Evolutionary conservation across 2,797 vertebrate species (phyloP), one percentile per base, ranked within the genome.

Genomic region (Sphaeramia orbicularis): DNA sequence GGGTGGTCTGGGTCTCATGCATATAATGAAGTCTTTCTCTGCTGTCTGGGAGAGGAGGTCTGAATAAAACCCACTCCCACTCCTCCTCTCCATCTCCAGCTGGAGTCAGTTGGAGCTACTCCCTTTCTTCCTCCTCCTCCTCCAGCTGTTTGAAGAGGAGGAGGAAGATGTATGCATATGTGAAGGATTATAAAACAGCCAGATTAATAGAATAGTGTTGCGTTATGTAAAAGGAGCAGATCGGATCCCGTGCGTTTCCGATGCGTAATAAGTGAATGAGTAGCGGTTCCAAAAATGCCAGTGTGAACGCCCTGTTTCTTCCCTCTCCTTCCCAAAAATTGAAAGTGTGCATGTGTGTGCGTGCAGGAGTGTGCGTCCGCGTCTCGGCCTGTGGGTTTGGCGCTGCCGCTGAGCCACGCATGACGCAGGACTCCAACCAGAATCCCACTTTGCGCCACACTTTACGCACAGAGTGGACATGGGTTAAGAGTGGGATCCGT

Each of bases 401-500:
- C 48, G 47, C 35, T 74, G 81, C 74, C 52, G 82, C 57, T 48
- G 74, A 65, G 50, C 80, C 81, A 45, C 59, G 11, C 40, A 72
- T 86, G 86, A 88, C 85, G 79, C 84, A 78, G 60, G 66, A 80
- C 1, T 27, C 7, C 49, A 55, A 35, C 74, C 55, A 2, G 76
- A 78, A 89, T 74, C 41, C 76, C 27, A 37, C 38, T 85, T 84
- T 85, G 63, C 71, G 52, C 75, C 49, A 80, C 79, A 64, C 36
- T 78, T 72, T 43, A 56, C 78, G 13, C 32, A 5, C 14, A 71
- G 55, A 71, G 61, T 68, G 19, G 87, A 43, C 57, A 83, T 65
- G 85, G 83, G 80, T 85, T 85, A 78, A 74, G 40, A 72, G 74
- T 72, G 15, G 52, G 75, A 77, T 54, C 76, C 51, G 74, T 74